A percentile compares a stretch with the other conserved stretches of the same genome.
These are phyloP conservation scores for Laticauda colubrina DNA, from an alignment of 2,113 vertebrate genomes.

Conservation along the genomic window DNA sequence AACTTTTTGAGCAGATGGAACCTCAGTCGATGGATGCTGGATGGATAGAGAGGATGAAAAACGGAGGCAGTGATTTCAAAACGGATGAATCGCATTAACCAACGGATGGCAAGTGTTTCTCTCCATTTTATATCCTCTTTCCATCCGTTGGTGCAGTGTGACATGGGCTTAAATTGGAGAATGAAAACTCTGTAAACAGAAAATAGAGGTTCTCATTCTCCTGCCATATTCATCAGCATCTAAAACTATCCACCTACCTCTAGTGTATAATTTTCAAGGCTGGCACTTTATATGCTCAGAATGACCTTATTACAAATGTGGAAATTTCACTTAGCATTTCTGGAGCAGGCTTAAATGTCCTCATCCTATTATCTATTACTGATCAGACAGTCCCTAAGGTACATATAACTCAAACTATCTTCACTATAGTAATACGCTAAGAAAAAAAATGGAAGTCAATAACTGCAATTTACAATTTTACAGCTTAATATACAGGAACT, in stretches of 20 bases:
- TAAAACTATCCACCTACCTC: background rate
- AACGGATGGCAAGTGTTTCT: no score
- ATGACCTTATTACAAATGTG: background rate
- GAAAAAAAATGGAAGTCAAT: background rate
- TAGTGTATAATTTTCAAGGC: background rate
- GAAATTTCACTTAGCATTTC: background rate
- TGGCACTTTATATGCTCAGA: background rate
- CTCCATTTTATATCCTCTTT: no score
- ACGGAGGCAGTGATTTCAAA: no score
- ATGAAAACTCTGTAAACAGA: background rate
- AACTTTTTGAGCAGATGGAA: no score
- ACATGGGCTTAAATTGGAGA: background rate
- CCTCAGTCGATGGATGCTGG: no score
- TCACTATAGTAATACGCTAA: background rate
- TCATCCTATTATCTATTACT: background rate
- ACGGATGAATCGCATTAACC: no score
- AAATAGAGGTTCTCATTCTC: background rate
- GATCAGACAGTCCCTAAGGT: background rate
- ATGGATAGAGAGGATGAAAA: no score
- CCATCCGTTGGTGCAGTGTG: no score
- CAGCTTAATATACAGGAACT: constrained; percentile 14
- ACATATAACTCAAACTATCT: constrained; percentile 12
- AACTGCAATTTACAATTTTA: background rate
- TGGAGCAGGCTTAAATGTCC: background rate
- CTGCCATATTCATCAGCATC: background rate